phyloP scores from a whole-genome alignment of 2,113 vertebrate genomes.

The Salvelinus fontinalis region DNA sequence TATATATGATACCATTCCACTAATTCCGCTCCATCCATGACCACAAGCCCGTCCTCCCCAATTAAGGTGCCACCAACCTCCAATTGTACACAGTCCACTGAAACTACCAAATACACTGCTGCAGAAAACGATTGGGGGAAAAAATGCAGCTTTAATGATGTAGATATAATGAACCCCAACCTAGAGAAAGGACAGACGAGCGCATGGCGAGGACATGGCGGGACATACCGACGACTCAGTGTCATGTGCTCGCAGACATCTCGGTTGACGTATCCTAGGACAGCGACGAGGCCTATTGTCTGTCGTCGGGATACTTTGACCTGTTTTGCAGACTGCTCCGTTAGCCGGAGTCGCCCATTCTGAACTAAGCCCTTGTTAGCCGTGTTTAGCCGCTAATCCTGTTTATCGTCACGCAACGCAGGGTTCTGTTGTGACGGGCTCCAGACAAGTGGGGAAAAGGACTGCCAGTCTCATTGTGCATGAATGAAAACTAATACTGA shows the following conservation, averaged over 20 bases:
- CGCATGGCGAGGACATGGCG: no score
- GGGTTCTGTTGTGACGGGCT: not conserved
- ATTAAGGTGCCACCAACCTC: no score
- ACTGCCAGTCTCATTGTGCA: constrained; percentile 13
- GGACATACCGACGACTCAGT: no score
- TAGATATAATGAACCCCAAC: not conserved
- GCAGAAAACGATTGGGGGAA: no score
- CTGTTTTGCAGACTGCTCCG: constrained; percentile 41
- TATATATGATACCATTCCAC: no score
- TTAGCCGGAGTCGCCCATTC: constrained; percentile 42
- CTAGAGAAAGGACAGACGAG: not conserved
- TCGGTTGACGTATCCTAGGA: not conserved
- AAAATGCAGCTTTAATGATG: no score
- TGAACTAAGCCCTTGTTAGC: constrained; percentile 57
- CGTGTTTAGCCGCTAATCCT: constrained; percentile 52
- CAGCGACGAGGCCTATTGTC: constrained; percentile 26
- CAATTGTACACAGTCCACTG: no score
- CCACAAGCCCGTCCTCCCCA: no score
- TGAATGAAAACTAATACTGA: constrained; percentile 47
- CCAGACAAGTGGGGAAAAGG: constrained; percentile 31
- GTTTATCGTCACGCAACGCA: constrained; percentile 46
- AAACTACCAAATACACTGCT: no score
- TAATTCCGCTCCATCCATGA: no score
- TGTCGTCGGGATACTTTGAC: constrained; percentile 41
- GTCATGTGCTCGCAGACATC: not conserved